Percentiles rank a stretch among this genome's conserved stretches.
Evolutionary conservation across 35 echinoderm and acorn worm genomes (phyloP).

Genomic region (Lytechinus variegatus): DNA sequence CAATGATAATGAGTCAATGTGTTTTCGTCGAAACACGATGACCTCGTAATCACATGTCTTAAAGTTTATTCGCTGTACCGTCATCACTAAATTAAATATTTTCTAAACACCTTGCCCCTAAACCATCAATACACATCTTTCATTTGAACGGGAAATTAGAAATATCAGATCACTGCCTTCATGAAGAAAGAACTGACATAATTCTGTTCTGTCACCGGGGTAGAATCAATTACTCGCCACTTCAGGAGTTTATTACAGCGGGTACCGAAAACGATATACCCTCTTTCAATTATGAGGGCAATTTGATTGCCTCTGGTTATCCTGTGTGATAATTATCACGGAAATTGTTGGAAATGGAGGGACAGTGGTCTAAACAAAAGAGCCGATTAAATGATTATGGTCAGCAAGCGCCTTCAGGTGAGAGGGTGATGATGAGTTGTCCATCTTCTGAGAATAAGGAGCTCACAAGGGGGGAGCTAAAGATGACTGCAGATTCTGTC

Average conservation of each 20-base stretch:
- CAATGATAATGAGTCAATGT: not conserved
- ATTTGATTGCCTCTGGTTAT: not conserved
- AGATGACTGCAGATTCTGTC: no score
- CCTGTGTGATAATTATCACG: conserved; percentile 11
- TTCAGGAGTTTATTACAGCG: not conserved
- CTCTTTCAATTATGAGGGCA: not conserved
- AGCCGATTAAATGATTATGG: not conserved
- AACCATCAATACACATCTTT: not conserved
- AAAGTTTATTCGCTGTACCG: not conserved
- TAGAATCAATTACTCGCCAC: not conserved
- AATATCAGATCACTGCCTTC: not conserved
- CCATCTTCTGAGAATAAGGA: not conserved
- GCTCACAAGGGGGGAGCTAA: no score
- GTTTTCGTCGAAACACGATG: not conserved
- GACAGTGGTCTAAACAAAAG: not conserved
- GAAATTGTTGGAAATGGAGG: not conserved
- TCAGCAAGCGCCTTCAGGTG: not conserved
- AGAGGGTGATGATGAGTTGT: not conserved
- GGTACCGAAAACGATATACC: not conserved
- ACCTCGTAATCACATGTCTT: not conserved
- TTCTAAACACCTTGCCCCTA: not conserved
- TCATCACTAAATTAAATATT: not conserved
- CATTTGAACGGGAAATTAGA: not conserved
- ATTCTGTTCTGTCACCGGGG: not conserved
- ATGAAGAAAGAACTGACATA: not conserved